phyloP scores from a whole-genome alignment of 1,140 invertebrate genomes.

The Stegodyphus dumicola region DNA sequence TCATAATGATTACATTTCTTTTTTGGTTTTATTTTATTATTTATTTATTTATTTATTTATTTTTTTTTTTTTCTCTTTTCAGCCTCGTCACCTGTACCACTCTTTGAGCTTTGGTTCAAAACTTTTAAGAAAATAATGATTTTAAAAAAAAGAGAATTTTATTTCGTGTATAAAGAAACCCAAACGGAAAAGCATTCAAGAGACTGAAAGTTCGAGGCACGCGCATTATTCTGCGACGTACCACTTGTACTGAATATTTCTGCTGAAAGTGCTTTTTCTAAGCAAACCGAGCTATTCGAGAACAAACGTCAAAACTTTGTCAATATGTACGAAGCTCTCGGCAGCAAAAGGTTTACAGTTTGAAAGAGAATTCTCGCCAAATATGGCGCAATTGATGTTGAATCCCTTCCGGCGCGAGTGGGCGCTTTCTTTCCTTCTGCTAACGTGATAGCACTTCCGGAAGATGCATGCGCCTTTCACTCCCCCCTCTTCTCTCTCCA shows the following conservation, averaged over 20 bases:
- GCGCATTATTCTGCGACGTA: conserved; percentile 3
- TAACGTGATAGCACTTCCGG: conserved; percentile 41
- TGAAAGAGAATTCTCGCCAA: conserved; percentile 47
- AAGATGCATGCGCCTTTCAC: conserved; percentile 4
- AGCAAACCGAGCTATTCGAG: conserved; percentile 47
- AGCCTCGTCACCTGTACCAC: too few relatives aligned
- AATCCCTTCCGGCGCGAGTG: conserved; percentile 45
- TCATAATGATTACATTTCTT: too few relatives aligned
- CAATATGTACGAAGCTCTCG: conserved; percentile 55
- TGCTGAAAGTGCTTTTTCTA: conserved; percentile 52
- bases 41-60: too few relatives aligned
- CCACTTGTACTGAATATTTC: conserved; percentile 16
- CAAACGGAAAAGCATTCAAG: neutral
- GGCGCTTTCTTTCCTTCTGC: conserved; percentile 19
- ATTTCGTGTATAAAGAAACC: neutral
- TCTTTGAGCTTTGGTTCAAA: too few relatives aligned
- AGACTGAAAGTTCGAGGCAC: too few relatives aligned
- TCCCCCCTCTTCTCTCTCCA: neutral
- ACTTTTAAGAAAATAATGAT: too few relatives aligned
- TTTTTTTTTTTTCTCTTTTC: too few relatives aligned
- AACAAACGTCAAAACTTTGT: conserved; percentile 59
- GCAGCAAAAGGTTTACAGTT: conserved; percentile 45
- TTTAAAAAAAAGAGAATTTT: neutral
- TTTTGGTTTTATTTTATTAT: too few relatives aligned
- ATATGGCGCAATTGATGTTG: conserved; percentile 51